Conservation (phyloP, 92 coral and sea anemone genomes). For the Pocillopora meandrina region DNA sequence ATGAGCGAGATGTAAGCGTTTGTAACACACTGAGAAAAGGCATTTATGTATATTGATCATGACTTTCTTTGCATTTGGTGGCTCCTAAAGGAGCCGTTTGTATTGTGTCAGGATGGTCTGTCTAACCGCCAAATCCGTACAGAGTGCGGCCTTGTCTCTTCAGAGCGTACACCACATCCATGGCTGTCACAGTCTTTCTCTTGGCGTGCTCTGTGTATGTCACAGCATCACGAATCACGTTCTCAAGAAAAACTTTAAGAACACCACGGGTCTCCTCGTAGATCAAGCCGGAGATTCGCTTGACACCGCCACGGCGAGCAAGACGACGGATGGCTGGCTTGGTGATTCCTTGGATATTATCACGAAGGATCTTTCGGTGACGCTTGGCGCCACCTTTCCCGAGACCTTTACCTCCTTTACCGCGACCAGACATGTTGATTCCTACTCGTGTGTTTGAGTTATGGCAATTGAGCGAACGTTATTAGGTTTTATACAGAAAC, state of each 20-base stretch:
- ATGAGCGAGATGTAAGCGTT: constrained; percentile 85
- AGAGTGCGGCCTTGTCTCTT: constrained; percentile 94
- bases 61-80: too few relatives aligned
- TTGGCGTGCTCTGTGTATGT: constrained; percentile 97
- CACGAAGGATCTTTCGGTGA: constrained; percentile 95
- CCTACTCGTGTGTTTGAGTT: too few relatives aligned
- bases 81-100: too few relatives aligned
- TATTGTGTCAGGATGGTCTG: neutral
- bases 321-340: constrained; percentile 97
- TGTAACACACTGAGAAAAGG: constrained; percentile 84
- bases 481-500: too few relatives aligned
- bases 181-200: constrained; percentile 96
- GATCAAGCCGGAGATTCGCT: constrained; percentile 93
- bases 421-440: constrained; percentile 79
- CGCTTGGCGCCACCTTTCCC: constrained; percentile 99
- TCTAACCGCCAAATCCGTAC: constrained; percentile 83
- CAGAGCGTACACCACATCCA: constrained; percentile 95
- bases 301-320: constrained; percentile 94
- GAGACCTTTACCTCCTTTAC: constrained; percentile 94
- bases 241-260: constrained; percentile 95
- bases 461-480: too few relatives aligned
- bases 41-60: too few relatives aligned
- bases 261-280: constrained; percentile 96
- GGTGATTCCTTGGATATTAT: constrained; percentile 95
- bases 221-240: constrained; percentile 94